Conservation (phyloP, 30 jellyfish, hydroid and myxozoan genomes). For the Nemopilema nomurai region DNA sequence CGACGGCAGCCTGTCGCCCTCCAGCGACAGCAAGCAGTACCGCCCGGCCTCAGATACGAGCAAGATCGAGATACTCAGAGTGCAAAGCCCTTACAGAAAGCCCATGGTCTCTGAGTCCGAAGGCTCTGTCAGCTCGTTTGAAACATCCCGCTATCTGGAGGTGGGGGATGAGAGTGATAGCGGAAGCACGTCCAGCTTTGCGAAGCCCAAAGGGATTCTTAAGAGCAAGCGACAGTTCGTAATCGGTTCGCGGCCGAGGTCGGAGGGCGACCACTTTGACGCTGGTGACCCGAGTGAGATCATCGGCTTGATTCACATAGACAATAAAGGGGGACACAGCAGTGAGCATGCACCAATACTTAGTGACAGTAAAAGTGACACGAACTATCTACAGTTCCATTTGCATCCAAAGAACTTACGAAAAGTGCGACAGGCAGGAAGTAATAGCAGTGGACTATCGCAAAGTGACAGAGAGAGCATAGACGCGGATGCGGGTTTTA, state of each 20-base stretch:
- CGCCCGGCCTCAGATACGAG: conserved; percentile 39
- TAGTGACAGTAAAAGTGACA: conserved; percentile 1
- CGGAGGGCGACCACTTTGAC: conserved; percentile 51
- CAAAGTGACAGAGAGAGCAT: conserved; percentile 38
- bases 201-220: conserved; percentile 63
- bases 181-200: conserved; percentile 39
- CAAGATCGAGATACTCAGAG: conserved; percentile 44
- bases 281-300: conserved; percentile 38
- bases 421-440: neutral
- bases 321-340: conserved; percentile 1
- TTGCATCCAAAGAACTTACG: conserved; percentile 16
- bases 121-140: conserved; percentile 61
- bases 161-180: conserved; percentile 72
- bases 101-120: conserved; percentile 58
- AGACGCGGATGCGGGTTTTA: conserved; percentile 63
- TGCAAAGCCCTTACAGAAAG: conserved; percentile 45
- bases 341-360: conserved; percentile 7
- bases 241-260: conserved; percentile 48
- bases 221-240: conserved; percentile 48
- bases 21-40: conserved; percentile 22
- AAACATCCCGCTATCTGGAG: conserved; percentile 62
- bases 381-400: conserved; percentile 19
- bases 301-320: conserved; percentile 45
- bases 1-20: conserved; percentile 14
- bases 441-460: conserved; percentile 4